Evolutionary conservation across 2,888 invertebrate genomes (phyloP), one percentile per base, ranked within the genome.

Genomic region (Watsonalla cultraria): DNA sequence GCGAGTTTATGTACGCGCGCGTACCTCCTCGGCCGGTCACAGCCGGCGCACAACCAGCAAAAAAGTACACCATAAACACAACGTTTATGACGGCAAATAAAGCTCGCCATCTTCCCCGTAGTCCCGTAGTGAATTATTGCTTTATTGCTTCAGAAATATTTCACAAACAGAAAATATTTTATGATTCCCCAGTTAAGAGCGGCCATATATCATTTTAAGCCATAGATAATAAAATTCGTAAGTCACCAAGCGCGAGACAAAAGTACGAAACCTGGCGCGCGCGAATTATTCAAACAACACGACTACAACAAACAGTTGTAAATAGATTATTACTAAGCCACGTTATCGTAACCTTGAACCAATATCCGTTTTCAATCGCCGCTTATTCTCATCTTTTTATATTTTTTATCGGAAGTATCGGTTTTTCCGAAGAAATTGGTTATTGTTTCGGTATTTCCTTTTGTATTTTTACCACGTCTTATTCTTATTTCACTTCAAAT

Each of bases 141-240:
- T 90, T 90, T 90, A 90, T 90, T 90, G 90, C 90, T 80, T 88
- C 88, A 87, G 90, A 89, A 90, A 90, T 90, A 90, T 90, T 90
- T 89, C 86, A 88, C 90, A 90, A 90, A 90, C 90, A 89, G 90
- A 90, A 90, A 90, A 90, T 89, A 90, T 90, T 90, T 90, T 90
- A 90, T 88, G 90, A 90, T 90, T 86, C 89, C 80, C 86, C 85
- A 88, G 85, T 90, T 90, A 88, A 90, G 86, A 87, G 86, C 80
- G 79, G 84, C 63, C 83, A 75, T 90, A 90, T 90, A 88, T 90
- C 90, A 90, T 89, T 89, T 90, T 86, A 89, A 90, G 89, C 86
- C 86, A 88, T 90, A 90, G 89, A 89, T 86, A 88, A 90, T 90
- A 90, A 89, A 90, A 89, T 85, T 86, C 77, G 85, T 88, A 87